Evolutionary conservation across 2,113 vertebrate species (phyloP).

Genomic region (Empidonax traillii): DNA sequence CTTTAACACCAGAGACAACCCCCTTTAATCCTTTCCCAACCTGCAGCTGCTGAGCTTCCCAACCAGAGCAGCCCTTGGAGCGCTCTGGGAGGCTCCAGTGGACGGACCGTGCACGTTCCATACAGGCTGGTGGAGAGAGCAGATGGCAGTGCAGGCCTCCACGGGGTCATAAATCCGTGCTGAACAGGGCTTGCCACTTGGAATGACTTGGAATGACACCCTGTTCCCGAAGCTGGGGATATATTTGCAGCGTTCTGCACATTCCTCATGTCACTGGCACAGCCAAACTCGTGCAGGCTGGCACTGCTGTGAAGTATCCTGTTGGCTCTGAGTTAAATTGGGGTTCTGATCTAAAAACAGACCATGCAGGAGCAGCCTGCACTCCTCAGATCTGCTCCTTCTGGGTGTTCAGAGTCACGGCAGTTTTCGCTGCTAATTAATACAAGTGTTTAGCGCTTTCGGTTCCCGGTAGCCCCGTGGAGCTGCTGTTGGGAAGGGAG

Average conservation of each 20-base stretch:
- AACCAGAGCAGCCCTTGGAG: not conserved
- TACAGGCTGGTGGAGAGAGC: not conserved
- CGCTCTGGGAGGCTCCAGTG: accelerated
- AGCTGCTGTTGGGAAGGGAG: constrained; percentile 2
- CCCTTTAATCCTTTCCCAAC: not conserved
- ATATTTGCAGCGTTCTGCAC: not conserved
- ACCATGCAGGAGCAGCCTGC: not conserved
- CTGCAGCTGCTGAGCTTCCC: not conserved
- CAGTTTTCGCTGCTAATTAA: constrained; percentile 20
- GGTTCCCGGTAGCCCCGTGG: not conserved
- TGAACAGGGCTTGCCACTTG: not conserved
- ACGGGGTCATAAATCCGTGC: not conserved
- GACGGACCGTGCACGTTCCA: not conserved
- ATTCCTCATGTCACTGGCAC: not conserved
- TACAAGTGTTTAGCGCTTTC: not conserved
- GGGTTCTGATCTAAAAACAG: not conserved
- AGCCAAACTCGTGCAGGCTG: not conserved
- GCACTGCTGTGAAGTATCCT: not conserved
- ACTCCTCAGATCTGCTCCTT: not conserved
- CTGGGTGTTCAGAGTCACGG: not conserved
- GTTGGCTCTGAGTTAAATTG: not conserved
- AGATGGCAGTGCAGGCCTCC: not conserved
- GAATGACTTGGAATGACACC: not conserved
- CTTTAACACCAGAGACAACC: not conserved
- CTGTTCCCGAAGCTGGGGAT: not conserved